Base-by-base conservation (phyloP, 30 jellyfish, hydroid and myxozoan species). In the Catostylus mosaicus region DNA sequence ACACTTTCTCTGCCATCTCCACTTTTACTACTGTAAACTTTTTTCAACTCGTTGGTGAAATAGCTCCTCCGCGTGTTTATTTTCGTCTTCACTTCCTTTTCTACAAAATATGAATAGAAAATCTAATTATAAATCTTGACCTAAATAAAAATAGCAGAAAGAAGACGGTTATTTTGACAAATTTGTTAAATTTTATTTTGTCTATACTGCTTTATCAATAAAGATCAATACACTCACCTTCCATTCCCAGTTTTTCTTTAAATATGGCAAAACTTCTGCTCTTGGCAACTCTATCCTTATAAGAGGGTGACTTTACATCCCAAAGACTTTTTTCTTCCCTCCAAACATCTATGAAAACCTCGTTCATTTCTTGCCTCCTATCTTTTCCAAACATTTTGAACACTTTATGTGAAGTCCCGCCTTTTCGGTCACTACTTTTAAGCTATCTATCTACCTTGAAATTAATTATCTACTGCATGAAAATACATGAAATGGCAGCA, bases 1-100 rank as follows among this genome's bases (percentile, higher is more conserved):
- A 23, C 63, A 3, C 24, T 61, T 10, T 65, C 78, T n/a, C 78
- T 27, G 9, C 78, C 78, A n/a, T 64, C 78, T 3, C 78, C 78
- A 65, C 78, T 65, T 65, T n/a, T 65, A 40, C 14, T 7, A 5
- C 11, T 14, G 11, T 40, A 14, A 40, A 14, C 14, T 5, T 5
- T 40, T 14, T 40, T 40, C 54, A 40, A 40, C 14, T 40, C 54
- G 7, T 40, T 40, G 54, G 54, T 5, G 14, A 5, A 40, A 14
- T 40, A 40, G 14, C 11, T 40, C 14, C 54, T 40, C 14, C 7
- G 54, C 54, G 54, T 5, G 14, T 40, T 40, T 40, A 40, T 40
- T 40, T 40, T 40, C 11, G 54, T 5, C 14, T 40, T 40, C 54
- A 40, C 7, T 7, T 40, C 54, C 7, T 40, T 40, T 40, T 40